These are phyloP conservation scores for Saturnia pavonia DNA, from an alignment of 2,888 invertebrate genomes.

Conservation along the genomic window DNA sequence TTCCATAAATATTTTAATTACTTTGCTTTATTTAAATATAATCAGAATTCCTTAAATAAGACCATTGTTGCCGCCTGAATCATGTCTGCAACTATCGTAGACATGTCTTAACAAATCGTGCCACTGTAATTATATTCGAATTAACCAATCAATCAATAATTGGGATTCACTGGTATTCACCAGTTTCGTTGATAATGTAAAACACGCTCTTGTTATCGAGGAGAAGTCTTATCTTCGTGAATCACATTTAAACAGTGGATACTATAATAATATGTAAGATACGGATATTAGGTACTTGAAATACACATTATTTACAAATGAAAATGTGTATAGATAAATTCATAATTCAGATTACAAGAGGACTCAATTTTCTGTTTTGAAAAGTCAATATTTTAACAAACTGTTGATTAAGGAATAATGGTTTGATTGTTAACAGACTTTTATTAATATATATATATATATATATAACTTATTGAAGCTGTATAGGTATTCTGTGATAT, in stretches of 20 bases:
- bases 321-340: not conserved
- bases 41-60: not conserved
- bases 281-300: not conserved
- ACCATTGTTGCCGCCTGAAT: not conserved
- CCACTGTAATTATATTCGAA: slow-evolving; percentile 63
- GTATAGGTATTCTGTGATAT: no score
- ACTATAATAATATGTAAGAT: not conserved
- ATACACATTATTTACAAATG: not conserved
- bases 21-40: not conserved
- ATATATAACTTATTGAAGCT: no score
- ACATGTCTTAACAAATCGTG: slow-evolving; percentile 67
- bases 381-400: not conserved
- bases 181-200: not conserved
- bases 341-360: not conserved
- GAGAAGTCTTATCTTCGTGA: not conserved
- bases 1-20: not conserved
- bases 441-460: no score
- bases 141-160: slow-evolving; percentile 74
- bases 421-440: no score
- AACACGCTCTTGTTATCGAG: not conserved
- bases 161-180: slow-evolving; percentile 41
- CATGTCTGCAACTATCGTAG: slow-evolving; percentile 34
- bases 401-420: not conserved
- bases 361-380: not conserved
- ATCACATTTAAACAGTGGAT: not conserved